Evolutionary conservation across 2,113 vertebrate genomes (phyloP).

Genomic region (Sebastes schlegelii): DNA sequence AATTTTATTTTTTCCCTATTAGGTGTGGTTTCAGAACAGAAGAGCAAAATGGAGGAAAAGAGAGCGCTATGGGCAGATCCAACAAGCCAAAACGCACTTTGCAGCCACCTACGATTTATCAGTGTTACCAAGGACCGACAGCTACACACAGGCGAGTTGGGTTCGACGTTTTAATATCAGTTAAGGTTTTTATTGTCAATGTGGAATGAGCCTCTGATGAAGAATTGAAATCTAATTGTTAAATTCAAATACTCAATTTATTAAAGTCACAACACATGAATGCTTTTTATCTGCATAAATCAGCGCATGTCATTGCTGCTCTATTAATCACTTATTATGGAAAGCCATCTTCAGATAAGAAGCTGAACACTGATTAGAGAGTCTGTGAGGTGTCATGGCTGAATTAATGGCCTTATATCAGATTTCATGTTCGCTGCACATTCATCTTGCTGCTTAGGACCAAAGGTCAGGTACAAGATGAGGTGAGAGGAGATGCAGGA

Average conservation of each 20-base stretch:
- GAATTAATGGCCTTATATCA: slow-evolving; percentile 65
- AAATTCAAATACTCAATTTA: not conserved
- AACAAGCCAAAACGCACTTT: slow-evolving; percentile 97
- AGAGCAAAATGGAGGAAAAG: slow-evolving; percentile 99
- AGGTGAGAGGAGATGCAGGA: slow-evolving; percentile 64
- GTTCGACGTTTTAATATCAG: not conserved
- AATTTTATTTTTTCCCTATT: not conserved
- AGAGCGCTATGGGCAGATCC: slow-evolving; percentile 97
- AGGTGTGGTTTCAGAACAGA: slow-evolving; percentile 99
- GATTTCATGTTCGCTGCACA: slow-evolving; percentile 57
- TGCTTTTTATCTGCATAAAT: not conserved
- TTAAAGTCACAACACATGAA: not conserved
- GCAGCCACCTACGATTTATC: slow-evolving; percentile 96
- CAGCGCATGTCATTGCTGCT: not conserved
- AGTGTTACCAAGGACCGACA: slow-evolving; percentile 93
- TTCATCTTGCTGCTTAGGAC: slow-evolving; percentile 61
- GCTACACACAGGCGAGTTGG: slow-evolving; percentile 91
- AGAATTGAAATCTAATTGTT: too few relatives aligned
- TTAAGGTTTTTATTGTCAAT: not conserved
- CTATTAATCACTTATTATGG: slow-evolving; percentile 50
- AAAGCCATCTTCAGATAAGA: slow-evolving; percentile 56
- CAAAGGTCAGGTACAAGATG: slow-evolving; percentile 67
- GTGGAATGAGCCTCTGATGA: not conserved
- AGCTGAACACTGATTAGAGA: slow-evolving; percentile 57
- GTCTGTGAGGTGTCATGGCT: slow-evolving; percentile 46